phyloP scores from a whole-genome alignment of 2,888 invertebrate species.

The Rhagophthalmus giganteus region DNA sequence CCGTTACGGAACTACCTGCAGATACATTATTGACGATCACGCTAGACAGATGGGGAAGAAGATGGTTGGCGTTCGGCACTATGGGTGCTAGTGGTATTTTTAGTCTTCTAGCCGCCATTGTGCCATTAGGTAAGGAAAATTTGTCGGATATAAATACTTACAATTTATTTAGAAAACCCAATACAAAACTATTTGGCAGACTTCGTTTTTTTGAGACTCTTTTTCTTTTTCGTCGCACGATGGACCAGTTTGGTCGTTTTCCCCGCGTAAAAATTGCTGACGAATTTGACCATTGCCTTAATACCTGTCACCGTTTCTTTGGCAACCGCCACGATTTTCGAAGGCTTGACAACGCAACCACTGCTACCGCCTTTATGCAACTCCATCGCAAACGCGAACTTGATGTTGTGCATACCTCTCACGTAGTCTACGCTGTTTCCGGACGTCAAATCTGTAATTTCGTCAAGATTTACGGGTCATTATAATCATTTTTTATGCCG shows the following conservation, averaged over 20 bases:
- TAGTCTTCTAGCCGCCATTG: slow-evolving; percentile 74
- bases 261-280: too few relatives aligned
- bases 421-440: slow-evolving; percentile 38
- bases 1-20: slow-evolving; percentile 82
- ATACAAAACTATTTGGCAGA: too few relatives aligned
- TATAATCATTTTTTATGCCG: too few relatives aligned
- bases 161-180: too few relatives aligned
- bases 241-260: too few relatives aligned
- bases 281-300: slow-evolving; percentile 37
- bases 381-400: slow-evolving; percentile 39
- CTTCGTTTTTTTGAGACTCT: too few relatives aligned
- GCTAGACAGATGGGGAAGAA: slow-evolving; percentile 78
- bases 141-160: too few relatives aligned
- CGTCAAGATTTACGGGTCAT: too few relatives aligned
- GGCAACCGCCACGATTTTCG: slow-evolving; percentile 33
- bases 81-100: slow-evolving; percentile 81
- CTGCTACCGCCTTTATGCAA: slow-evolving; percentile 35
- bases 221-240: too few relatives aligned
- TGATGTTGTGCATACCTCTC: slow-evolving; percentile 33
- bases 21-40: slow-evolving; percentile 79
- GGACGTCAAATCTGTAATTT: slow-evolving; percentile 4
- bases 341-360: slow-evolving; percentile 33
- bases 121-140: slow-evolving; percentile 71
- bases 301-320: slow-evolving; percentile 34
- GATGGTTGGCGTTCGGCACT: slow-evolving; percentile 83